Evolutionary conservation across 2,888 invertebrate species (phyloP).

Genomic region (Acleris sparsana): DNA sequence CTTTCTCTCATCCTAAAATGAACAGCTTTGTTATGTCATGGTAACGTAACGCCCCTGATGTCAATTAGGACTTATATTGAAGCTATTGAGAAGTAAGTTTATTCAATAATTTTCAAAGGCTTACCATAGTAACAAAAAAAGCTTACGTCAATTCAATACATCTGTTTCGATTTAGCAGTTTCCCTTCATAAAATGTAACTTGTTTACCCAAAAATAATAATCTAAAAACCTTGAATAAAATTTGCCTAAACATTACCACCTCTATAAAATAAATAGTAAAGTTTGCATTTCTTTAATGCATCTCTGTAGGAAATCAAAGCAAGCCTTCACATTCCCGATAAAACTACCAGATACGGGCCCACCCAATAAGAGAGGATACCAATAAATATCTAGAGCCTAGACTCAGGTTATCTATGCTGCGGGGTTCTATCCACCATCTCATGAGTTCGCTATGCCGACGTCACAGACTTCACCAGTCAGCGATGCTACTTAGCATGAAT

Average conservation of each 20-base stretch:
- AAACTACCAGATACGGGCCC: constrained; percentile 51
- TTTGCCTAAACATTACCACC: not conserved
- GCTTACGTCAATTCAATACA: no score
- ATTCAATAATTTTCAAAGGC: no score
- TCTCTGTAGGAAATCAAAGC: constrained; percentile 37
- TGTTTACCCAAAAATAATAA: not conserved
- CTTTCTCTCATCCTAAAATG: no score
- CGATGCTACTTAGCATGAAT: constrained; percentile 5
- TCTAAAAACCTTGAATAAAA: not conserved
- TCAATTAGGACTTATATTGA: no score
- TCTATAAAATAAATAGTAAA: constrained; percentile 16
- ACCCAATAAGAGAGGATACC: constrained; percentile 56
- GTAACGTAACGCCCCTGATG: no score
- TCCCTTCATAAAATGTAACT: not conserved
- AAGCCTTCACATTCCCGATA: constrained; percentile 45
- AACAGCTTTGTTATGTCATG: no score
- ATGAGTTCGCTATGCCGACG: constrained; percentile 49
- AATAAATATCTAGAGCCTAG: constrained; percentile 53
- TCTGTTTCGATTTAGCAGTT: not conserved
- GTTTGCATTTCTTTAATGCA: constrained; percentile 31
- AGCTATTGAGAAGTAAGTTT: no score
- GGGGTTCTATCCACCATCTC: constrained; percentile 55
- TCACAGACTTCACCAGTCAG: constrained; percentile 37
- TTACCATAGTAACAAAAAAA: no score
- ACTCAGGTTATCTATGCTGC: constrained; percentile 58